Evolutionary conservation across 1,140 invertebrate species (phyloP), one percentile per base, ranked within the genome.

Genomic region (Cardiocondyla obscurior): DNA sequence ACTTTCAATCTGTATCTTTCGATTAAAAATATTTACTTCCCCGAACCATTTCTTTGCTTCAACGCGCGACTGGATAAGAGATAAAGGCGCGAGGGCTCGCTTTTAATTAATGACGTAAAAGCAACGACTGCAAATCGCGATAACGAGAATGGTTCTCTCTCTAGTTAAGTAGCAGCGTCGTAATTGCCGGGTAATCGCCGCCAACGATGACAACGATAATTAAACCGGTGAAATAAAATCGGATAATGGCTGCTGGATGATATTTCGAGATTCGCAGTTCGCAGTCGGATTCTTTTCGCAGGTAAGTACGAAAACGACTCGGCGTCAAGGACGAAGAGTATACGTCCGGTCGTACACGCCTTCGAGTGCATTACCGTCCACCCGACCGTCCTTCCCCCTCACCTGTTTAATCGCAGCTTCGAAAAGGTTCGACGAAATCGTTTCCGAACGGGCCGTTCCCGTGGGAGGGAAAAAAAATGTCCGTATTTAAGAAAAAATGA

Each of bases 11-110:
- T 51, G 62, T 12, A 51, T 30, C 25, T 1, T 12, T 8, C 33
- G 46, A 77, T 77, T 36, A 51, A 77, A 39, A 39, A 28, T 1
- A 36, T 67, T 67, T 57, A 39, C 16, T n/a, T n/a, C n/a, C 16
- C 33, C 2, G 33, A 4, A 12, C 6, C 5, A 51, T 6, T 16
- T 14, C 16, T 12, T 19, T 33, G 14, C 14, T 39, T 28, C 5
- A 28, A 39, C 16, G 16, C 3, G 30, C 30, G 3, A 0, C 2
- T n/a, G n/a, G 8, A 16, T 51, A 76, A 33, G 14, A 49, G 44
- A 49, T 46, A 42, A 7, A 6, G 5, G 8, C 14, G 39, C 12
- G 16, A 33, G 3, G 33, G 10, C 44, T 1, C 16, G n/a, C 33
- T 10, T 28, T 46, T 62, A 19, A 39, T 62, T 33, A 22, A n/a